Conservation (phyloP, 2,888 invertebrate species). For the Lepeophtheirus nordmannii region DNA sequence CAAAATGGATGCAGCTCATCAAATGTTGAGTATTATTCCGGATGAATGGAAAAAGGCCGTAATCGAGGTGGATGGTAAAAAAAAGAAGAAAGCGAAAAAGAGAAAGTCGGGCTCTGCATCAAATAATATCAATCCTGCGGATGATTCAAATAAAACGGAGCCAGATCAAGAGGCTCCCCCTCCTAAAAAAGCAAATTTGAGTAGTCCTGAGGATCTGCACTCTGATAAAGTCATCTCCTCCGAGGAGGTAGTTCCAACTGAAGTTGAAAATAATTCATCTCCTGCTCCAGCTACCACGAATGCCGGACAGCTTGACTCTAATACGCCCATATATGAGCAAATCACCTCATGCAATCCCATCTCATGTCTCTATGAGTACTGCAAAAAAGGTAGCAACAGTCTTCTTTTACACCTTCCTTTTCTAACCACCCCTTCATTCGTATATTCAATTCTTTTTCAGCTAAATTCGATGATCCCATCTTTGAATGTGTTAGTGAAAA, state of each 20-base stretch:
- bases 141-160: background rate
- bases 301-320: background rate
- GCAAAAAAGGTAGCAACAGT: slow-evolving; percentile 4
- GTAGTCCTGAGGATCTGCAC: background rate
- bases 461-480: slow-evolving; percentile 10
- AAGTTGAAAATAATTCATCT: too few species aligned
- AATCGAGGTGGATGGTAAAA: background rate
- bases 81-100: slow-evolving; percentile 5
- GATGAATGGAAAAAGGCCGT: slow-evolving; percentile 18
- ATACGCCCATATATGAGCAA: background rate
- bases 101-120: background rate
- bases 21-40: slow-evolving; percentile 10
- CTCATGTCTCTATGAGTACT: slow-evolving; percentile 21
- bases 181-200: background rate
- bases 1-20: slow-evolving; percentile 4
- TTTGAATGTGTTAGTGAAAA: slow-evolving; percentile 20
- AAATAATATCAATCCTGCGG: background rate
- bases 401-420: too few species aligned
- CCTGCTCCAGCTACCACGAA: too few species aligned
- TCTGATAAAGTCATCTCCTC: too few species aligned
- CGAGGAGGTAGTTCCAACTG: background rate
- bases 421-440: too few species aligned
- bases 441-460: slow-evolving; percentile 3
- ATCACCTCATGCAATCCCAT: slow-evolving; percentile 9
- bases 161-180: background rate